Evolutionary conservation across 2,797 vertebrate species (phyloP).

Genomic region (Takifugu ocellatus): DNA sequence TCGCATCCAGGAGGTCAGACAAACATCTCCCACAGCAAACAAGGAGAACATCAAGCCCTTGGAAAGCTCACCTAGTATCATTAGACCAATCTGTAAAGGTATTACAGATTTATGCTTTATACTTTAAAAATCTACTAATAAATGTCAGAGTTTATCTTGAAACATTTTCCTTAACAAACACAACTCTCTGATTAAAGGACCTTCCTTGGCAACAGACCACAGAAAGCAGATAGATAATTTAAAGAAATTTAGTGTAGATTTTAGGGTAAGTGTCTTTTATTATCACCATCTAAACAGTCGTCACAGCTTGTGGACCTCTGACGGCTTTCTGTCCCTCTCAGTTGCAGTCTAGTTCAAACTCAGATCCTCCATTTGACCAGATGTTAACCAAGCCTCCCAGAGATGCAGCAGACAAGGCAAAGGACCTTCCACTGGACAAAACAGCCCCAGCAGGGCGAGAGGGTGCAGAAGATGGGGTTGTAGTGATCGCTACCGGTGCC

Average conservation of each 20-base stretch:
- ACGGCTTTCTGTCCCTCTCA: conserved; percentile 47
- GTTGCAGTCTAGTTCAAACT: conserved; percentile 93
- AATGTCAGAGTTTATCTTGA: too few relatives aligned
- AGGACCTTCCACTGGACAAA: conserved; percentile 88
- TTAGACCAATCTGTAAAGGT: conserved; percentile 94
- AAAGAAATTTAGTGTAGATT: conserved; percentile 99
- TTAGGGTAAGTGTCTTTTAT: conserved; percentile 86
- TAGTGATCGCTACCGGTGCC: conserved; percentile 33
- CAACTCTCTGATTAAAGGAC: conserved; percentile 70
- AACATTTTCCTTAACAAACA: not conserved
- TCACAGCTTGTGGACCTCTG: not conserved
- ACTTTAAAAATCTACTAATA: not conserved
- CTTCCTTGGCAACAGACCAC: conserved; percentile 89
- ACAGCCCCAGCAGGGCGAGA: conserved; percentile 60
- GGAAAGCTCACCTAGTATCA: conserved; percentile 84
- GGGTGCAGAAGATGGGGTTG: conserved; percentile 42
- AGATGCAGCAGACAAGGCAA: conserved; percentile 87
- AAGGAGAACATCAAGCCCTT: conserved; percentile 90
- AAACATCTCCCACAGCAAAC: conserved; percentile 87
- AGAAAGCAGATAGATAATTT: conserved; percentile 99
- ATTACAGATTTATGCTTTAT: conserved; percentile 36
- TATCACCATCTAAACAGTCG: not conserved
- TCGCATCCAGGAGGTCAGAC: conserved; percentile 91
- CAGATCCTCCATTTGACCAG: conserved; percentile 86
- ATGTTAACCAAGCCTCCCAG: conserved; percentile 85